These are phyloP conservation scores for Meloe dianella DNA, from an alignment of 2,888 invertebrate species.

Conservation along the genomic window DNA sequence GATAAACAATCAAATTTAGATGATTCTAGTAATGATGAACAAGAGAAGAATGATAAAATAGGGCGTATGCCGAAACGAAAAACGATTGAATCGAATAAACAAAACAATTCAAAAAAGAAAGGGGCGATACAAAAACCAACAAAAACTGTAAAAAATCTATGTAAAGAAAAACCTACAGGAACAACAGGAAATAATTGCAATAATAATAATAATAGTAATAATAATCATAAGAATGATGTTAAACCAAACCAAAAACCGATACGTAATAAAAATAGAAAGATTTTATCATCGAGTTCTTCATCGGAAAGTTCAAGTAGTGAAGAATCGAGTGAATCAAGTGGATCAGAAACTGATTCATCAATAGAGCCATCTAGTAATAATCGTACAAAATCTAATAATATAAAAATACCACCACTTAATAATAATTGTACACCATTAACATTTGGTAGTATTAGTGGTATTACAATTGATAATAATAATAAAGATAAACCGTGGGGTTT, in stretches of 20 bases:
- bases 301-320: slow-evolving; percentile 44
- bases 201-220: slow-evolving; percentile 10
- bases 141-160: neutral
- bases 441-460: slow-evolving; percentile 56
- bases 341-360: slow-evolving; percentile 45
- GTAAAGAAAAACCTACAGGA: neutral
- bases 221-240: neutral
- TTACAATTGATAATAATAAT: slow-evolving; percentile 53
- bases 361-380: slow-evolving; percentile 35
- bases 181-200: neutral
- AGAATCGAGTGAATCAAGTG: slow-evolving; percentile 43
- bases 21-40: slow-evolving; percentile 18
- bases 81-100: slow-evolving; percentile 25
- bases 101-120: slow-evolving; percentile 13
- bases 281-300: slow-evolving; percentile 31
- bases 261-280: slow-evolving; percentile 15
- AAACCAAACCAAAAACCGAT: slow-evolving; percentile 6
- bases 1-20: slow-evolving; percentile 10
- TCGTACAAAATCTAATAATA: slow-evolving; percentile 33
- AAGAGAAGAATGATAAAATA: slow-evolving; percentile 10
- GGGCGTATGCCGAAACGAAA: slow-evolving; percentile 19
- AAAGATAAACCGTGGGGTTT: slow-evolving; percentile 65
- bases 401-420: slow-evolving; percentile 38
- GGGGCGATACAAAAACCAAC: neutral
- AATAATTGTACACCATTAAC: slow-evolving; percentile 47